Evolutionary conservation across 2,113 vertebrate species (phyloP), one percentile per base, ranked within the genome.

Genomic region (Callipepla squamata): DNA sequence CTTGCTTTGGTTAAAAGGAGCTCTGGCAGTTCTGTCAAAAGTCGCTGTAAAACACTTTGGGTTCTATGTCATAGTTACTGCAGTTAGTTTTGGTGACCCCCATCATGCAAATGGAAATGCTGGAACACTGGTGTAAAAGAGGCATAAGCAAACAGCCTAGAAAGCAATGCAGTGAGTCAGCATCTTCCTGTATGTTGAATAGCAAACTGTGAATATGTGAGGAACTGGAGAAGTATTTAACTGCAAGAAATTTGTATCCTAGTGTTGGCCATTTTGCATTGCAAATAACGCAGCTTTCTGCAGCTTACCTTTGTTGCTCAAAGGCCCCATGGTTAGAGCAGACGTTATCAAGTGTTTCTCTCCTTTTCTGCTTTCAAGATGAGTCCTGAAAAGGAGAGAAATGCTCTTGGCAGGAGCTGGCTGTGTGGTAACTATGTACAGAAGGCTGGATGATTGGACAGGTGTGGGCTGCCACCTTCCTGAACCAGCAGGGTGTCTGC

Each of bases 1-100:
- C 65, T 94, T 92, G 57, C 63, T 89, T 32, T 63, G 87, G 89
- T 80, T 59, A 58, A 77, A 92, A 87, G 28, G 67, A 85, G 23
- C 38, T 66, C 80, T 82, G n/a, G 26, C 42, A 72, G 28, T 81
- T 89, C 55, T n/a, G 28, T 89, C 68, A 77, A 80, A 94, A 77
- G 32, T 80, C 77, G 51, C 25, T 57, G 20, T 20, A 20, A 58
- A 19, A n/a, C n/a, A 20, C 18, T 20, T 20, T 14, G 12, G 17
- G 18, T 32, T 25, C 67, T 62, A 6, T n/a, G 66, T 17, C 17
- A 1, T 16, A 59, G 34, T 48, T 36, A 45, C 14, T 57, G 11
- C 13, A 13, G 40, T 40, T 79, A 82, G 79, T 79, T 86, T 81
- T 3, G 3, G 62, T 48, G 45, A 78, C 12, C 7, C 7, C 30